Base-by-base conservation (phyloP, 2,113 vertebrate species). In the Lynx canadensis region DNA sequence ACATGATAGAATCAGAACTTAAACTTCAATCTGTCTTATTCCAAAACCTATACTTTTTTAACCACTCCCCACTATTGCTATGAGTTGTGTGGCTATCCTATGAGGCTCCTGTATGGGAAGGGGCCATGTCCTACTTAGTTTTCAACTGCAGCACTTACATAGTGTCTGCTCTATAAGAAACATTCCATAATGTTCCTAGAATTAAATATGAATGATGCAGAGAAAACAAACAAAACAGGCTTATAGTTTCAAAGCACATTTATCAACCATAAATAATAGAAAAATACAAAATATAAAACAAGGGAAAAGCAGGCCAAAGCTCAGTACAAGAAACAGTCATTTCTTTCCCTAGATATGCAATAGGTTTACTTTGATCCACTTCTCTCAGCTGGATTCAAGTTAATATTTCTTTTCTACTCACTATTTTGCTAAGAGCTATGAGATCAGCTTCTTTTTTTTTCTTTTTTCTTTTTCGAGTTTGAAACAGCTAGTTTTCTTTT, bases 211-310 rank as follows among this genome's bases (percentile, higher is more conserved):
- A 92, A 95, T 94, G 38, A 87, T 81, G 38, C 41, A 83, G 73
- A 87, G 33, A 63, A 96, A 94, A 95, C 48, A 94, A 96, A 94
- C n/a, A 82, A 96, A 83, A 93, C 73, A 0, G 7, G n/a, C 27
- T 74, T 83, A 69, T 60, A 80, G 89, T 89, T 94, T 89, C 65
- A 96, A 94, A 91, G 41, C 55, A 92, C 38, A 94, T 85, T 96
- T 96, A 92, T 87, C 50, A 89, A 71, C 74, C 55, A 83, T 90
- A 97, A 97, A 97, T 96, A 95, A 96, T 87, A 96, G 65, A 92
- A 96, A 95, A 95, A 83, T 68, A 38, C 19, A 98, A 96, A 94
- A 66, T 76, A 88, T 33, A 71, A 95, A 93, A 73, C 63, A 92
- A 96, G 93, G 68, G 80, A 82, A 96, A 97, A 92, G 13, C 12